A percentile compares a stretch with the other conserved stretches of the same genome.
These are phyloP conservation scores for Laticauda laticaudata DNA, from an alignment of 2,113 vertebrate species.

Conservation along the genomic window DNA sequence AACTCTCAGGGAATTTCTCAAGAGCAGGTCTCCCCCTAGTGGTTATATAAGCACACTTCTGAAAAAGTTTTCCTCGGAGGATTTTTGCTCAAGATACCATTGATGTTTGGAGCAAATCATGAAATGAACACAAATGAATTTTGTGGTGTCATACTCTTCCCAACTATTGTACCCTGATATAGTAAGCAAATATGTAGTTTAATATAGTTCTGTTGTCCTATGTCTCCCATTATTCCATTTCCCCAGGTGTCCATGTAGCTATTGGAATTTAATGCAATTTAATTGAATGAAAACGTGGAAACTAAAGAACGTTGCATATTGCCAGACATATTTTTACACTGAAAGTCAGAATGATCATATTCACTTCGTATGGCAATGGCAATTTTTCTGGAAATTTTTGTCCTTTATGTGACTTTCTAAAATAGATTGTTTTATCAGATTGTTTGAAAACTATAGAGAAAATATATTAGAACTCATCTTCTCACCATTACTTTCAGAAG, in stretches of 20 bases:
- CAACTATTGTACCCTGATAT: neutral
- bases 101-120: neutral
- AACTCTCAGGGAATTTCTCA: neutral
- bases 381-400: neutral
- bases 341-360: neutral
- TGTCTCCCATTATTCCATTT: neutral
- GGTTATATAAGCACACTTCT: neutral
- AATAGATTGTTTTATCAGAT: neutral
- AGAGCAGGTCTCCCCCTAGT: neutral
- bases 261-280: neutral
- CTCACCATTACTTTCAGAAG: neutral
- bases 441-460: neutral
- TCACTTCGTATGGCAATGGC: neutral
- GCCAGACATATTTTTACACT: neutral
- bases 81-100: neutral
- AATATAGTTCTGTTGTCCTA: neutral
- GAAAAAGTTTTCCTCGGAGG: neutral
- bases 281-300: neutral
- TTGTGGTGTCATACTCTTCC: neutral
- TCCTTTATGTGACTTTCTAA: neutral
- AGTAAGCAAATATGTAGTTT: neutral
- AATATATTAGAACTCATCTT: neutral
- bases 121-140: neutral
- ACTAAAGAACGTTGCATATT: neutral
- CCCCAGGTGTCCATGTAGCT: neutral